phyloP scores from a whole-genome alignment of 2,888 invertebrate genomes.

The Lasioglossum zephyrum region DNA sequence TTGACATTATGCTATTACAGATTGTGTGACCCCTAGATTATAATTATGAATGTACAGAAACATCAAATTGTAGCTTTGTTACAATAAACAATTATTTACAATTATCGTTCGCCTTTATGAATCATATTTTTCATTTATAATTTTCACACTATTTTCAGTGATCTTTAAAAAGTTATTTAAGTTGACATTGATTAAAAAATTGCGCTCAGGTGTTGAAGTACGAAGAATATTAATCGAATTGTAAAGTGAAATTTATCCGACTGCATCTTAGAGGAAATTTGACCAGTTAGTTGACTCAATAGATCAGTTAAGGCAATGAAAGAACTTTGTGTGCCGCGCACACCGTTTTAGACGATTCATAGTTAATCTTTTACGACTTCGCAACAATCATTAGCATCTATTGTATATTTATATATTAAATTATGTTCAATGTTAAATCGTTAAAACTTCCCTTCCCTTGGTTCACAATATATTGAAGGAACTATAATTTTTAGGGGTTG shows the following conservation, averaged over 20 bases:
- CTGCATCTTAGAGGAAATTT: slow-evolving; percentile 20
- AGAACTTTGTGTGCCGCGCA: slow-evolving; percentile 19
- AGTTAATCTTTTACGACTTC: slow-evolving; percentile 10
- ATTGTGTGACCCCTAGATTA: neutral
- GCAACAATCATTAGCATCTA: neutral
- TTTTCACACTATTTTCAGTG: neutral
- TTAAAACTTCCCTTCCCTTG: neutral
- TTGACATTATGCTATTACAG: neutral
- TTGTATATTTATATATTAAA: neutral
- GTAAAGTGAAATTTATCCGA: slow-evolving; percentile 4
- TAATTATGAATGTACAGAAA: neutral
- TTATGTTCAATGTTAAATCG: neutral
- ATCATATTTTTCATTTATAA: neutral
- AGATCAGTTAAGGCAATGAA: slow-evolving; percentile 34
- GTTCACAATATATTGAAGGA: too few relatives aligned
- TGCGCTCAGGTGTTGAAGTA: neutral
- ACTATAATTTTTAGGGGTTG: neutral
- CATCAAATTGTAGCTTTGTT: neutral
- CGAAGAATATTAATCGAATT: neutral
- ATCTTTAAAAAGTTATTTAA: neutral
- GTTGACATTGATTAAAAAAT: neutral
- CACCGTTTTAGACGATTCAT: slow-evolving; percentile 21
- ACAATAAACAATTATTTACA: neutral
- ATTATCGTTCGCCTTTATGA: neutral
- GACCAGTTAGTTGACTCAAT: slow-evolving; percentile 27